Conservation (phyloP, 2,888 invertebrate genomes). For the Apamea crenata region DNA sequence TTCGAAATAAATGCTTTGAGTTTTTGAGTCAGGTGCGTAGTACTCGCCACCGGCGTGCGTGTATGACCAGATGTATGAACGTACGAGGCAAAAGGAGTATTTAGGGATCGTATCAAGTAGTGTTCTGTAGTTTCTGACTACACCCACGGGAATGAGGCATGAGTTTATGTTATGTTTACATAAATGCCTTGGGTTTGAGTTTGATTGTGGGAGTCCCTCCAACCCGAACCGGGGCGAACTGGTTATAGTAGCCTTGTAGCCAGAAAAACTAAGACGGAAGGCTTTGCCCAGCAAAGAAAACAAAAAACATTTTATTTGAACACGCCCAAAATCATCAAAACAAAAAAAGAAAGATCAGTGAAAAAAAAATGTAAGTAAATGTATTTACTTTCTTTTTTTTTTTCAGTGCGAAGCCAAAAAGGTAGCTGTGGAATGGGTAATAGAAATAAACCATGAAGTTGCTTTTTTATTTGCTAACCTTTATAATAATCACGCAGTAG, state of each 20-base stretch:
- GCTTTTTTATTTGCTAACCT: neutral
- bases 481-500: neutral
- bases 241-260: neutral
- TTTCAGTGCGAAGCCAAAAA: neutral
- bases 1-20: no score
- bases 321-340: neutral
- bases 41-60: no score
- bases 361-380: no score
- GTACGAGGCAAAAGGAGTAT: no score
- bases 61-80: no score
- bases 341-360: neutral
- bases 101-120: no score
- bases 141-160: no score
- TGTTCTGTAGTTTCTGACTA: no score
- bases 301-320: neutral
- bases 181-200: neutral
- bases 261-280: neutral
- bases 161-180: no score
- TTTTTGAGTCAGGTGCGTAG: no score
- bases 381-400: no score
- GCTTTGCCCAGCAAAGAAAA: no score
- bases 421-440: neutral
- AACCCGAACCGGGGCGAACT: neutral
- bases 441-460: neutral
- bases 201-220: neutral